These are phyloP conservation scores for Arnoldichthys spilopterus DNA, from an alignment of 2,797 vertebrate genomes.

Conservation along the genomic window DNA sequence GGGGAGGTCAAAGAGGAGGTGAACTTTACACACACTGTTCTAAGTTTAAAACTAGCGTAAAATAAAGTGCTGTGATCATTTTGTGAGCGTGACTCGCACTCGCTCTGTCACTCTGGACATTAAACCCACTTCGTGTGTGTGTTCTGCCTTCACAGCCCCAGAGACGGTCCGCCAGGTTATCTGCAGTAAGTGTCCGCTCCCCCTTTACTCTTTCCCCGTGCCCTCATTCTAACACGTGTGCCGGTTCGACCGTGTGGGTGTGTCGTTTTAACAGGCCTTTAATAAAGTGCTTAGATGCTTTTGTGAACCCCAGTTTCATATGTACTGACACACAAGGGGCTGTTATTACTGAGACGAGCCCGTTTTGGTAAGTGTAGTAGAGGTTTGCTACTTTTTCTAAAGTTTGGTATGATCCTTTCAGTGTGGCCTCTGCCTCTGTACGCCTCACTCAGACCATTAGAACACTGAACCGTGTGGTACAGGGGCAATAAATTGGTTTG, in stretches of 20 bases:
- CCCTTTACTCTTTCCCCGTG: neutral
- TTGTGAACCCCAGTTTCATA: neutral
- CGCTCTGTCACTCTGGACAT: neutral
- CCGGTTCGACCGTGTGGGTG: too few species aligned
- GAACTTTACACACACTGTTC: slow-evolving; percentile 18
- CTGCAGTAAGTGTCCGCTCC: slow-evolving; percentile 75
- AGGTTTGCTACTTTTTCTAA: neutral
- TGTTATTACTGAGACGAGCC: neutral
- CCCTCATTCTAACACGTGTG: neutral
- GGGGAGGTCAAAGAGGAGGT: slow-evolving; percentile 82
- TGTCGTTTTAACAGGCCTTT: too few species aligned
- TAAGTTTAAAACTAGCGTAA: neutral
- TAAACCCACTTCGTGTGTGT: neutral
- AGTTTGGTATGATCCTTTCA: neutral
- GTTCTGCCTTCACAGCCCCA: slow-evolving; percentile 74
- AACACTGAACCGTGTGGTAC: too few species aligned
- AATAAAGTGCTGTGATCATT: neutral
- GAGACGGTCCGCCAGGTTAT: slow-evolving; percentile 85
- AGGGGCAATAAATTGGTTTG: too few species aligned
- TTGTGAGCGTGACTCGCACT: too few species aligned
- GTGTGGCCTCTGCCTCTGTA: too few species aligned
- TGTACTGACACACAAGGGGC: neutral
- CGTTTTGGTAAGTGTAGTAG: neutral
- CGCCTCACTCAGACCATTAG: too few species aligned
- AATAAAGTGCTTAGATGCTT: too few species aligned